Conservation (phyloP, 2,797 vertebrate genomes). For the Hypotaenidia philippensis region DNA sequence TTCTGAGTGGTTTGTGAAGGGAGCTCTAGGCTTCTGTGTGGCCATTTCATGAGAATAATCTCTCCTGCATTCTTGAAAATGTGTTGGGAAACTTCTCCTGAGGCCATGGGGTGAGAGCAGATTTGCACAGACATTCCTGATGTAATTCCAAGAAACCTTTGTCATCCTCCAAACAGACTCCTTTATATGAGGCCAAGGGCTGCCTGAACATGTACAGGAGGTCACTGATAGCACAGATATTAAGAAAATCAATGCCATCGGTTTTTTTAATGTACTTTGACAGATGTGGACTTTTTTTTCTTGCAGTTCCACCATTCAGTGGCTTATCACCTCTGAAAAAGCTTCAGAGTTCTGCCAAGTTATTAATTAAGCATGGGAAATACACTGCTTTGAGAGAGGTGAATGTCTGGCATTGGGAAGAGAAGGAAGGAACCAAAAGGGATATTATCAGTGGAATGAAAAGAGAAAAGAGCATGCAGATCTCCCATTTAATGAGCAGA, state of each 20-base stretch:
- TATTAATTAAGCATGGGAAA: background rate
- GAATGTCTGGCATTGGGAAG: background rate
- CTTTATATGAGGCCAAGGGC: background rate
- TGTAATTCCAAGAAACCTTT: background rate
- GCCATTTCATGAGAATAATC: background rate
- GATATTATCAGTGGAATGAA: background rate
- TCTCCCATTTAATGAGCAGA: background rate
- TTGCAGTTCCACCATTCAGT: background rate
- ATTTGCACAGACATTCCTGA: background rate
- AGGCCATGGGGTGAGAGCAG: background rate
- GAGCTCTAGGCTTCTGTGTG: background rate
- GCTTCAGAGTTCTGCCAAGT: background rate
- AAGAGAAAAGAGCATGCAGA: background rate
- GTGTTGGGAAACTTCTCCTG: background rate
- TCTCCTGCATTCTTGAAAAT: background rate
- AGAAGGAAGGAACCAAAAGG: background rate
- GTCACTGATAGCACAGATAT: background rate
- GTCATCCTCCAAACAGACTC: background rate
- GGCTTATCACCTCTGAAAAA: background rate
- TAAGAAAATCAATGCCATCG: background rate
- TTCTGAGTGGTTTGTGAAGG: background rate
- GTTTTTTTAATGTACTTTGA: background rate
- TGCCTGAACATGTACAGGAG: background rate
- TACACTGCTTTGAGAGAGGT: background rate
- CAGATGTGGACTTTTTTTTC: background rate